Evolutionary conservation across 2,797 vertebrate genomes (phyloP).

Genomic region (Yasuhikotakia modesta): DNA sequence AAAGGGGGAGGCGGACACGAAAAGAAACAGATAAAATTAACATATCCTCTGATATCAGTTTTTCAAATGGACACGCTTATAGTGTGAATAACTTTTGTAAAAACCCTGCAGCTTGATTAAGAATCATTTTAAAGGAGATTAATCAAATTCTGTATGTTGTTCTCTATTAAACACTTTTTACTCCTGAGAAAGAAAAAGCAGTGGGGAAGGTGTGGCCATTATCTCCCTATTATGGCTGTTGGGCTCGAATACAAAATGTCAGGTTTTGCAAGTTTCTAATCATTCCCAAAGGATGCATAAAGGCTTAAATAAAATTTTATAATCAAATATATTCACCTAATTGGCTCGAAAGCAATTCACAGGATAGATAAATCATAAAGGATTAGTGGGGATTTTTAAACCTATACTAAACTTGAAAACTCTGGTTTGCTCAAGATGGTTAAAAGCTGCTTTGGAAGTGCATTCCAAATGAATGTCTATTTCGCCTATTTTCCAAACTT

Average conservation of each 20-base stretch:
- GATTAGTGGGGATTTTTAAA: neutral
- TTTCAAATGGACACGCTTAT: conserved; percentile 7
- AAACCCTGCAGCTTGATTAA: neutral
- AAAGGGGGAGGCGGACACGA: neutral
- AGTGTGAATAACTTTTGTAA: neutral
- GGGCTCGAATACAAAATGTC: neutral
- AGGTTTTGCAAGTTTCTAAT: neutral
- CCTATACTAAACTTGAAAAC: neutral
- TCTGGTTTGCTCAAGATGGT: neutral
- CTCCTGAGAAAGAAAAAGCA: neutral
- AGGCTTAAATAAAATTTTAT: neutral
- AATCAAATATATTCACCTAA: neutral
- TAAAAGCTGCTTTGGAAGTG: neutral
- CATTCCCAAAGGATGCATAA: conserved; percentile 7
- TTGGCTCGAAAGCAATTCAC: neutral
- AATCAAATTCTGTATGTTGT: neutral
- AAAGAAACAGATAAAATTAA: conserved; percentile 1
- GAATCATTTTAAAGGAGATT: neutral
- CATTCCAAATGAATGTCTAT: neutral
- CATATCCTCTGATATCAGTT: conserved; percentile 5
- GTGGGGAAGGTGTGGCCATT: neutral
- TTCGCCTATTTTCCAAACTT: too few relatives aligned
- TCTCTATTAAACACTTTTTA: neutral
- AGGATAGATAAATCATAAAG: neutral
- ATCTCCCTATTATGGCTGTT: neutral